A percentile compares a stretch with the other conserved stretches of the same genome.
Conservation (phyloP, 2,113 vertebrate genomes). For the Eublepharis macularius region DNA sequence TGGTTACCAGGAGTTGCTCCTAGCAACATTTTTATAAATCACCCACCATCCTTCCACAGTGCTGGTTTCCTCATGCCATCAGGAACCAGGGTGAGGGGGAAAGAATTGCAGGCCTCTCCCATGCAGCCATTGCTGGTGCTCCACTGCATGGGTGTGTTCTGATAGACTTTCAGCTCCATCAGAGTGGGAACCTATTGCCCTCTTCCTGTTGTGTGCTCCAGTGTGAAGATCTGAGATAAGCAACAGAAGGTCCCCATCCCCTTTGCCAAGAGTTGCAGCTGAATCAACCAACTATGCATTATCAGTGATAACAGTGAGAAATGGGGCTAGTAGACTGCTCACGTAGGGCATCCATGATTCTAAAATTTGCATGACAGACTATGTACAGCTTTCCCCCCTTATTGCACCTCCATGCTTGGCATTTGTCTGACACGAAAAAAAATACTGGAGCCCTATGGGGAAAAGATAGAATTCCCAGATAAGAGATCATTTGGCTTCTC, state of each 20-base stretch:
- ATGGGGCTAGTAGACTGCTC: too few relatives aligned
- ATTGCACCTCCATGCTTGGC: too few relatives aligned
- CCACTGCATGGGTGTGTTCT: neutral
- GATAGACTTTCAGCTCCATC: neutral
- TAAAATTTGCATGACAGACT: too few relatives aligned
- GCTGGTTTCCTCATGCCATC: neutral
- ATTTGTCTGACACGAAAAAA: too few relatives aligned
- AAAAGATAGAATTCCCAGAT: too few relatives aligned
- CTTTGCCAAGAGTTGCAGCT: neutral
- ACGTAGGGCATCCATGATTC: too few relatives aligned
- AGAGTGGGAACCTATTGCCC: neutral
- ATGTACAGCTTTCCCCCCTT: too few relatives aligned
- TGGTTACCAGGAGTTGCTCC: too few relatives aligned
- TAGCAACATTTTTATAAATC: too few relatives aligned
- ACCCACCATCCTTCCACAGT: neutral
- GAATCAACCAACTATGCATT: neutral
- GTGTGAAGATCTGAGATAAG: neutral
- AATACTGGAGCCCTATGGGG: too few relatives aligned
- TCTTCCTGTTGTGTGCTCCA: neutral
- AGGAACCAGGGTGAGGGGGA: neutral
- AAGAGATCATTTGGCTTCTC: too few relatives aligned
- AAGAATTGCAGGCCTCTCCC: neutral
- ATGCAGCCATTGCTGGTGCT: neutral
- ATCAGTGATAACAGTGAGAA: too few relatives aligned
- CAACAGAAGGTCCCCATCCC: neutral